These are phyloP conservation scores for Phthorimaea operculella DNA, from an alignment of 1,140 invertebrate genomes.

Conservation along the genomic window DNA sequence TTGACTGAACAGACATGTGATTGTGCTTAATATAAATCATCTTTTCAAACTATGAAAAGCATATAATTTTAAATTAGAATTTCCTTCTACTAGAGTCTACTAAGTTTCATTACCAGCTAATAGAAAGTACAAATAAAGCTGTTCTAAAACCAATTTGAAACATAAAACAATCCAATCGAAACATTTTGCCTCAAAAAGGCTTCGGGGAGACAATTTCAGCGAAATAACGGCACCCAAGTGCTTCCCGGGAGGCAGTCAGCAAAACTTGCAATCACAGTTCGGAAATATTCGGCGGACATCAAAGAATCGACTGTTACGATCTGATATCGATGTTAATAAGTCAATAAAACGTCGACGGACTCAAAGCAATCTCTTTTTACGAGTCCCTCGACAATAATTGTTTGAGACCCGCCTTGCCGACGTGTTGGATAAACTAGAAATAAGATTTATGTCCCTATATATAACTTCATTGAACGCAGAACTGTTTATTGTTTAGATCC, in stretches of 20 bases:
- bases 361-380: constrained; percentile 66
- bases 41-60: too few relatives aligned
- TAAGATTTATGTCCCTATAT: not conserved
- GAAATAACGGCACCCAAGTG: too few relatives aligned
- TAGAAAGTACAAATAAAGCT: too few relatives aligned
- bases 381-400: constrained; percentile 56
- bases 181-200: too few relatives aligned
- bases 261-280: not conserved
- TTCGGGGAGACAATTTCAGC: too few relatives aligned
- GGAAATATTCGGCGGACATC: constrained; percentile 53
- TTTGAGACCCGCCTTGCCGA: constrained; percentile 40
- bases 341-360: constrained; percentile 63
- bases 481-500: too few relatives aligned
- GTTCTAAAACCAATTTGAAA: too few relatives aligned
- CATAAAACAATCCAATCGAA: too few relatives aligned
- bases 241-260: not conserved
- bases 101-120: too few relatives aligned
- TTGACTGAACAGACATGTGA: not conserved
- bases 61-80: not conserved
- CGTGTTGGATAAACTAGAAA: not conserved
- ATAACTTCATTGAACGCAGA: too few relatives aligned
- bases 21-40: not conserved
- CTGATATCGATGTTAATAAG: constrained; percentile 66
- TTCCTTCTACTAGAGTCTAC: too few relatives aligned
- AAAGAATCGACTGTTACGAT: constrained; percentile 63